Percentiles rank a stretch among this genome's conserved stretches.
phyloP scores from a whole-genome alignment of 2,888 invertebrate species.

The Laothoe populi region DNA sequence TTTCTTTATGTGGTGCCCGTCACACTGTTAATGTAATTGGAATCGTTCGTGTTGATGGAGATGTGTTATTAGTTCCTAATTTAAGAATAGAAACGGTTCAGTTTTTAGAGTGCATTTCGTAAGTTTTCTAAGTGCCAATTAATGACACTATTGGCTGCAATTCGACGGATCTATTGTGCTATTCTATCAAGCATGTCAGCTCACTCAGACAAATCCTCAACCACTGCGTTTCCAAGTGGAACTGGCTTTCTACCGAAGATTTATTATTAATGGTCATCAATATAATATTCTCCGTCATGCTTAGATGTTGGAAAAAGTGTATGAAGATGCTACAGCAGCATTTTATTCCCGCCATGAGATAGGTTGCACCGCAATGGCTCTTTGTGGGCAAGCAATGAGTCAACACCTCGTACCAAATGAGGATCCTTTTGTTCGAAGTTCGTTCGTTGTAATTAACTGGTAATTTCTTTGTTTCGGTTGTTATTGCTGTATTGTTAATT shows the following conservation, averaged over 20 bases:
- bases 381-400: conserved; percentile 48
- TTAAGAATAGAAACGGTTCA: background rate
- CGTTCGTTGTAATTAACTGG: conserved; percentile 53
- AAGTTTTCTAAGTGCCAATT: no score
- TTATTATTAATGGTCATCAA: background rate
- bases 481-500: conserved; percentile 23
- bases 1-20: conserved; percentile 11
- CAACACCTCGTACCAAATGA: conserved; percentile 52
- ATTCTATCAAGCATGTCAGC: no score
- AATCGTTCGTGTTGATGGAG: background rate
- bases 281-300: background rate
- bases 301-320: background rate
- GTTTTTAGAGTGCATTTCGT: background rate
- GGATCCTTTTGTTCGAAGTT: conserved; percentile 55
- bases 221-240: background rate
- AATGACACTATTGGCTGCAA: no score
- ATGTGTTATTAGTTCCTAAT: conserved; percentile 1
- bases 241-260: background rate
- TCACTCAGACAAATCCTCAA: background rate
- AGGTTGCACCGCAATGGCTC: conserved; percentile 39
- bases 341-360: conserved; percentile 40
- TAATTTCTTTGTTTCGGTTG: conserved; percentile 33
- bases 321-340: conserved; percentile 24
- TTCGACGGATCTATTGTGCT: no score
- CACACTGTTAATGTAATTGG: conserved; percentile 6